Percentiles rank a stretch among this genome's conserved stretches.
Evolutionary conservation across 92 coral and sea anemone genomes (phyloP).

Genomic region (Porites rus): DNA sequence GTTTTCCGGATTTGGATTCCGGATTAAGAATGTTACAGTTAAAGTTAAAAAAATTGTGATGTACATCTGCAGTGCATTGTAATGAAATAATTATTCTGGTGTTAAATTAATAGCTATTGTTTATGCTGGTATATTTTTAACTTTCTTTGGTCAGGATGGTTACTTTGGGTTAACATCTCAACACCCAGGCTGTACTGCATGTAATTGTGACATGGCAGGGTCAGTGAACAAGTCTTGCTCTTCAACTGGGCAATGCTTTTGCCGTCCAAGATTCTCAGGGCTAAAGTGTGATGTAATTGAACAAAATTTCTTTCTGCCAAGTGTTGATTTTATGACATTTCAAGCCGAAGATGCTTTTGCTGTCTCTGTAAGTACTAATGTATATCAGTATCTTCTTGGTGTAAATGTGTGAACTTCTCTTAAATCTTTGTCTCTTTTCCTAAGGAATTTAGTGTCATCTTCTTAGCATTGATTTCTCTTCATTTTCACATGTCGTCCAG

Average conservation of each 20-base stretch:
- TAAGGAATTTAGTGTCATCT: too few species aligned
- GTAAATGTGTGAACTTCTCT: too few species aligned
- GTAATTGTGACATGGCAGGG: slow-evolving; percentile 84
- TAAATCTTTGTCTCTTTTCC: too few species aligned
- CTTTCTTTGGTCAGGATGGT: slow-evolving; percentile 69
- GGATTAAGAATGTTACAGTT: too few species aligned
- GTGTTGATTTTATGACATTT: slow-evolving; percentile 78
- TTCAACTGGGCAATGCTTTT: slow-evolving; percentile 78
- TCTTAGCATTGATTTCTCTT: too few species aligned
- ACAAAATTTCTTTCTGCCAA: slow-evolving; percentile 73
- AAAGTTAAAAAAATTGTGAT: too few species aligned
- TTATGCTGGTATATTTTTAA: not conserved
- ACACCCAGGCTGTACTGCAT: slow-evolving; percentile 81
- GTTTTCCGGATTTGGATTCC: too few species aligned
- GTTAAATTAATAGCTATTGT: not conserved
- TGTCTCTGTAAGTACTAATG: slow-evolving; percentile 60
- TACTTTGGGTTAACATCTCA: slow-evolving; percentile 77
- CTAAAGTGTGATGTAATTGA: slow-evolving; percentile 77
- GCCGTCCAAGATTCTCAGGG: slow-evolving; percentile 86
- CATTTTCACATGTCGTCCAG: too few species aligned
- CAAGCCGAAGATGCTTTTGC: slow-evolving; percentile 76
- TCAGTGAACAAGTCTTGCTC: slow-evolving; percentile 80
- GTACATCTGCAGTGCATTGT: too few species aligned
- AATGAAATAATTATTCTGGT: not conserved
- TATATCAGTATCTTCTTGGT: too few species aligned